Evolutionary conservation across 23 tunicate genomes (phyloP).

Genomic region (Corella eumyota): DNA sequence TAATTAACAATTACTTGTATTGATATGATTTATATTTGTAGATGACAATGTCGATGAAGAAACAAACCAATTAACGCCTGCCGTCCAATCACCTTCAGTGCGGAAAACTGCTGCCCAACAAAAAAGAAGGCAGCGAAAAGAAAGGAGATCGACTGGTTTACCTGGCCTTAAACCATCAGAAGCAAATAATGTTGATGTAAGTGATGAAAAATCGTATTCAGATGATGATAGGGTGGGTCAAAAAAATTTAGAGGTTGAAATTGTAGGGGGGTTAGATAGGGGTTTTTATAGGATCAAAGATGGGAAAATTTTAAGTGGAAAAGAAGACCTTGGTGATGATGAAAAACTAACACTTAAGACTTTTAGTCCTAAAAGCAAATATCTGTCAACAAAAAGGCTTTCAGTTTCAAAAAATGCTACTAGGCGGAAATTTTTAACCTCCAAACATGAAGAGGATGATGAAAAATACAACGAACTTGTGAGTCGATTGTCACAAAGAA

Average conservation of each 20-base stretch:
- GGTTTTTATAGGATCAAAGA: no score
- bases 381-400: not conserved
- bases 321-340: no score
- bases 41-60: conserved; percentile 15
- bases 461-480: not conserved
- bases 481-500: not conserved
- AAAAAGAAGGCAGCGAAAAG: conserved; percentile 58
- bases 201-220: conserved; percentile 9
- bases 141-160: conserved; percentile 57
- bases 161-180: conserved; percentile 46
- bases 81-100: conserved; percentile 22
- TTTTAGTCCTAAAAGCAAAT: no score
- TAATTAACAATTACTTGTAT: not conserved
- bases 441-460: no score
- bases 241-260: not conserved
- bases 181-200: conserved; percentile 28
- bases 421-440: no score
- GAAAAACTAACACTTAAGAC: no score
- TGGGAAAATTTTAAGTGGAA: no score
- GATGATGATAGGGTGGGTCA: conserved; percentile 1
- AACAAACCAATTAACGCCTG: conserved; percentile 7
- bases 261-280: no score
- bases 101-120: conserved; percentile 57
- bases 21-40: not conserved
- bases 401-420: not conserved